Evolutionary conservation across 1,140 invertebrate genomes (phyloP).

Genomic region (Lasaia peninsularis): DNA sequence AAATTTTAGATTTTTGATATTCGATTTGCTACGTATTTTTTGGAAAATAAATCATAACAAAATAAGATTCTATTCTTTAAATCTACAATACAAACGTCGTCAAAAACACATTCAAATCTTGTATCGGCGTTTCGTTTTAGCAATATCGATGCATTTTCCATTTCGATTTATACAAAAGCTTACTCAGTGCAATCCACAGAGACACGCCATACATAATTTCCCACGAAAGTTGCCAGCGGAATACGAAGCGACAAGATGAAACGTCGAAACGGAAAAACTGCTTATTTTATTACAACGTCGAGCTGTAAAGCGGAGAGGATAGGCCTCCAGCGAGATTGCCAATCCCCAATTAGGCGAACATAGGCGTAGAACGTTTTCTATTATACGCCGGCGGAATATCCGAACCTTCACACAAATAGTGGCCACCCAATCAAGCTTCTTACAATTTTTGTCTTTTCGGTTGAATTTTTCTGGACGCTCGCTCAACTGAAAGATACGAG

Average conservation of each 20-base stretch:
- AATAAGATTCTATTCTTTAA: no score
- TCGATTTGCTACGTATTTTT: no score
- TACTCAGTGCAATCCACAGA: slow-evolving; percentile 36
- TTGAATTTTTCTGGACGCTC: not conserved
- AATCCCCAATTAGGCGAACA: slow-evolving; percentile 56
- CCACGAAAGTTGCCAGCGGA: slow-evolving; percentile 53
- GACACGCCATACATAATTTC: slow-evolving; percentile 47
- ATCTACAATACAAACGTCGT: not conserved
- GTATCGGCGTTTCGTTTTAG: not conserved
- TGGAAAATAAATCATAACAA: no score
- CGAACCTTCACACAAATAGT: slow-evolving; percentile 11
- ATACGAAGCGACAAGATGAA: slow-evolving; percentile 70
- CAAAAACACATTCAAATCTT: not conserved
- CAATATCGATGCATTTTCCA: slow-evolving; percentile 1
- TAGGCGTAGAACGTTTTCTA: slow-evolving; percentile 34
- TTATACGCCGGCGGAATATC: slow-evolving; percentile 22
- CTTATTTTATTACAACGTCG: slow-evolving; percentile 65
- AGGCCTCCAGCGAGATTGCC: slow-evolving; percentile 49
- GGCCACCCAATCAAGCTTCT: slow-evolving; percentile 6
- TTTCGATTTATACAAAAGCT: slow-evolving; percentile 10
- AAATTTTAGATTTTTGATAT: no score
- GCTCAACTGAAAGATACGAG: not conserved
- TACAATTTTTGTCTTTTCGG: slow-evolving; percentile 7
- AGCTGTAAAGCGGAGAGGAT: slow-evolving; percentile 53
- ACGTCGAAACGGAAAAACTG: slow-evolving; percentile 69